These are phyloP conservation scores for Sinopyrophorus schimmeli DNA, from an alignment of 2,888 invertebrate genomes.

Conservation along the genomic window DNA sequence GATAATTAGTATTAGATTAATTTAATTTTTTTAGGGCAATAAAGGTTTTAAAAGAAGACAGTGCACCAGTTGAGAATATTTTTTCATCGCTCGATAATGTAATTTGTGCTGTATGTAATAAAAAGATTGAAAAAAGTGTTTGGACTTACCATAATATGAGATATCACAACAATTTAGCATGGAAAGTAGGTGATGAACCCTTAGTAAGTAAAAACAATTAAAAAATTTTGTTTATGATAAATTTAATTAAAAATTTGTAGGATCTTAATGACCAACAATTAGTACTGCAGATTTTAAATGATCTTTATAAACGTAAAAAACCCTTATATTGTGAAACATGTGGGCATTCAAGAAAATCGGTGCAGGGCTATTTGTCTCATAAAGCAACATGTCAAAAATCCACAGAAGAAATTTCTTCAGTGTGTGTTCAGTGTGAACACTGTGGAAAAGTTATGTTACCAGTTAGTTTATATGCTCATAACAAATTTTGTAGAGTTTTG, in stretches of 20 bases:
- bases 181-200: conserved; percentile 59
- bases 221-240: conserved; percentile 1
- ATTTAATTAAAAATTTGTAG: conserved; percentile 50
- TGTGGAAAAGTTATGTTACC: conserved; percentile 29
- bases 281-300: conserved; percentile 55
- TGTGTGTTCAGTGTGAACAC: conserved; percentile 32
- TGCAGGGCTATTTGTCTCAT: conserved; percentile 62
- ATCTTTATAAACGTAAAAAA: conserved; percentile 54
- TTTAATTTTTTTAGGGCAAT: too few species aligned
- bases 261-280: conserved; percentile 58
- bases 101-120: conserved; percentile 58
- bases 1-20: too few species aligned
- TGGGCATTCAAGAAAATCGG: conserved; percentile 50
- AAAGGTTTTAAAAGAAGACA: not conserved
- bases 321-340: conserved; percentile 62
- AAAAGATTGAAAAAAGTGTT: conserved; percentile 47
- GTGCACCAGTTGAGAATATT: not conserved
- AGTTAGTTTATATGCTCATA: conserved; percentile 25
- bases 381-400: conserved; percentile 31
- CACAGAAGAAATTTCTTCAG: conserved; percentile 26
- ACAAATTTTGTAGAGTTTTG: conserved; percentile 18
- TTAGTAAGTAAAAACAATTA: conserved; percentile 60
- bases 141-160: conserved; percentile 60
- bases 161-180: conserved; percentile 62
- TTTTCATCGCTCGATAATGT: conserved; percentile 32